Evolutionary conservation across 1,140 invertebrate species (phyloP), one percentile per base, ranked within the genome.

Genomic region (Penaeus vannamei): DNA sequence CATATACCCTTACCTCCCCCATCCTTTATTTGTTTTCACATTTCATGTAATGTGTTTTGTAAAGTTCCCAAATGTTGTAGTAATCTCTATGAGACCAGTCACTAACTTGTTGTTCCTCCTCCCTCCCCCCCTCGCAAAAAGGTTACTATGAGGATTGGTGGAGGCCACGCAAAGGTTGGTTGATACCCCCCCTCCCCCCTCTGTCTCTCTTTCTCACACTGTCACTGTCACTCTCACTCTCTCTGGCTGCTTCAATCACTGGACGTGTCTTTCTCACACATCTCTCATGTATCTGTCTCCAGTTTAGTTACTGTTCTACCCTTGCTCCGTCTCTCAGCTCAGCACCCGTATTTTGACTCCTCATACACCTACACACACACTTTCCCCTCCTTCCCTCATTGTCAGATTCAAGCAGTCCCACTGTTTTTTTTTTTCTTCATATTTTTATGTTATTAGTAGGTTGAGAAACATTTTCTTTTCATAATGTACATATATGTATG

Each of bases 91-190:
- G 60, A 81, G 8, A n/a, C 29, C 23, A 53, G 53, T 62, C 82
- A 84, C 87, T 89, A 84, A 84, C 83, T 29, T 76, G 46, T 90
- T 69, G 46, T 95, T 97, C 96, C 96, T 96, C 96, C 95, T 96
- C 96, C 95, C 96, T 85, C 96, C 95, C 97, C 96, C 96, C 96
- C 95, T 96, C 97, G 90, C 96, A 96, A 93, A 92, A 97, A 97
- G 97, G 97, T 96, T 97, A 97, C 95, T 97, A 97, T 96, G 97
- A 98, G 96, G 97, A 98, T 95, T 97, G 97, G 97, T 97, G 97
- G 96, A 96, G 97, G 94, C 97, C 97, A 93, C 95, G 97, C 93
- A 98, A 98, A 98, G 97, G 97, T 98, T 96, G 95, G 93, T 94
- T 88, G 84, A 89, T 29, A 26, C 87, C 59, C 81, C 46, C 76